Evolutionary conservation across 2,888 invertebrate species (phyloP), one percentile per base, ranked within the genome.

Genomic region (Rotaria socialis): DNA sequence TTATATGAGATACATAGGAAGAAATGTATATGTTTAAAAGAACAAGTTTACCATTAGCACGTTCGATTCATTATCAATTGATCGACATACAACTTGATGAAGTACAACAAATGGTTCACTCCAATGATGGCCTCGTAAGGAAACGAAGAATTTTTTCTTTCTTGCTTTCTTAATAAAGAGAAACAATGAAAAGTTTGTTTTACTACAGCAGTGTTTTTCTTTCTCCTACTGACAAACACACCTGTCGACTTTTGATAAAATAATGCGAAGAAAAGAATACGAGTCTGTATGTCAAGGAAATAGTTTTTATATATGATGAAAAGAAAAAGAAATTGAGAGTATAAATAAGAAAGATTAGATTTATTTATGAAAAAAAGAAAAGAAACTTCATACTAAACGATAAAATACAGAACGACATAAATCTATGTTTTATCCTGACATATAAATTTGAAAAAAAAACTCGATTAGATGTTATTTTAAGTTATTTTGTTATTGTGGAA

Each of bases 81-180:
- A 47, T 43, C n/a, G 80, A 80, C n/a, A 80, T 80, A 24, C 80
- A 80, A 47, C n/a, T 80, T n/a, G 80, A 80, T 14, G 80, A 80
- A 47, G 80, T 80, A 24, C 80, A 80, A n/a, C 43, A 80, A 80
- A 80, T 80, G 80, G 47, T 80, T 80, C 80, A 80, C 47, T 80
- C 80, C 2, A 80, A 80, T n/a, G 80, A 80, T 47, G n/a, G n/a
- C 8, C 80, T 47, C 5, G 80, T 80, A 47, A 47, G 11, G 10
- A 47, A 75, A 22, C 24, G 24, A 22, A 74, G 22, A 74, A 47
- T 47, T 10, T 47, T 47, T 47, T 11, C 11, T 11, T 47, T 24
- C 1, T 22, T 16, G 19, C 4, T 16, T 16, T 35, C 2, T 8
- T 41, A 19, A 1, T 16, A 24, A 22, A 3, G 24, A 3, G 6